phyloP scores from a whole-genome alignment of 2,888 invertebrate species.

The Hypercompe scribonia region DNA sequence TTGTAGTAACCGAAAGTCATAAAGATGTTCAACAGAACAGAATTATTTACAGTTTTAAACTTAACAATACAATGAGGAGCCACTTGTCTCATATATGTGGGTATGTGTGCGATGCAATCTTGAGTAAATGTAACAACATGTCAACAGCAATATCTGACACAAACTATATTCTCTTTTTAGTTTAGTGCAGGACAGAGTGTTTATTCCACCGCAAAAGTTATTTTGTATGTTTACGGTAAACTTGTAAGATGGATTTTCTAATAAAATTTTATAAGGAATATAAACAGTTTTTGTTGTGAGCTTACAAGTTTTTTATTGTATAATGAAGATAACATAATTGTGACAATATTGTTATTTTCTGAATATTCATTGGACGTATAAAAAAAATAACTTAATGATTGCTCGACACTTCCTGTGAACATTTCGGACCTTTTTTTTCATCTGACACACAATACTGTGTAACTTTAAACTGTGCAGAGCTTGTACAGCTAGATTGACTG shows the following conservation, averaged over 20 bases:
- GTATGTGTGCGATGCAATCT: conserved; percentile 42
- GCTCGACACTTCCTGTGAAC: too few species aligned
- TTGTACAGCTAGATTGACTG: too few species aligned
- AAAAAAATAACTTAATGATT: too few species aligned
- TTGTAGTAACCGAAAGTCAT: not conserved
- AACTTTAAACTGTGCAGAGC: too few species aligned
- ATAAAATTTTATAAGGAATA: conserved; percentile 34
- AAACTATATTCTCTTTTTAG: conserved; percentile 24
- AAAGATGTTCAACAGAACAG: not conserved
- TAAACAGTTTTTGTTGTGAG: conserved; percentile 17
- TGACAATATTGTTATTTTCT: not conserved
- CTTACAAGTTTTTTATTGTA: not conserved
- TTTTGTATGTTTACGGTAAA: conserved; percentile 31
- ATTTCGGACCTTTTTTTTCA: too few species aligned
- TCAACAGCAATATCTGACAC: conserved; percentile 50
- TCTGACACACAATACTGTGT: too few species aligned
- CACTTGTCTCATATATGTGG: conserved; percentile 10
- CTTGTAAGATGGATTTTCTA: conserved; percentile 28
- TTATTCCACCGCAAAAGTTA: conserved; percentile 25
- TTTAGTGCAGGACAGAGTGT: conserved; percentile 18
- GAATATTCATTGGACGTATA: not conserved
- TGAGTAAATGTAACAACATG: conserved; percentile 45
- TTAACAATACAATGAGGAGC: conserved; percentile 24
- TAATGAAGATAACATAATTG: too few species aligned
- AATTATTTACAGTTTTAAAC: not conserved